phyloP scores from a whole-genome alignment of 2,113 vertebrate species.

The Columbina picui region DNA sequence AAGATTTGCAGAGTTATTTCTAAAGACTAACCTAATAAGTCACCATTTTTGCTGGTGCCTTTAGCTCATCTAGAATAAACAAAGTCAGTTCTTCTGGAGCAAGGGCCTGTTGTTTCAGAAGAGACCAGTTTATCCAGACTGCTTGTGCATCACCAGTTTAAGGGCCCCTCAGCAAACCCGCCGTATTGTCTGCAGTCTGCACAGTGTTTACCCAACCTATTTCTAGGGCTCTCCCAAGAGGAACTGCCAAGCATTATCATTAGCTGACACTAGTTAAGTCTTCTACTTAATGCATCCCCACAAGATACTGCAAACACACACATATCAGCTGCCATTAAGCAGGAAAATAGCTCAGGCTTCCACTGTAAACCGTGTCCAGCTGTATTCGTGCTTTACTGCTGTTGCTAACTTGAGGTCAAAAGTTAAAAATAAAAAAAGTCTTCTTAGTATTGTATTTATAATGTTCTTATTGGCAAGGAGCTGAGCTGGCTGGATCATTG shows the following conservation, averaged over 20 bases:
- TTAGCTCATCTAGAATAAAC: neutral
- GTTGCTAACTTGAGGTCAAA: constrained; percentile 40
- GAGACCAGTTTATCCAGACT: neutral
- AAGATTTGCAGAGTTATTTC: neutral
- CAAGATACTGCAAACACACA: neutral
- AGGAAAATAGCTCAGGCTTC: neutral
- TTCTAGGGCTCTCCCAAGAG: neutral
- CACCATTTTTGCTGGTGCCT: neutral
- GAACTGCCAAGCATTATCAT: constrained; percentile 23
- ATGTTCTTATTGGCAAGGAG: constrained; percentile 31
- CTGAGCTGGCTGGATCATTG: constrained; percentile 10
- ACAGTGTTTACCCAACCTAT: neutral
- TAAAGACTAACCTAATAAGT: neutral
- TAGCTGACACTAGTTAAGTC: constrained; percentile 37
- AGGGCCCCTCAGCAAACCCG: constrained; percentile 33
- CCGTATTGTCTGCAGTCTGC: constrained; percentile 4
- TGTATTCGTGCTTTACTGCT: neutral
- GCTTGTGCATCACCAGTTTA: neutral
- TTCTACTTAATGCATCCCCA: constrained; percentile 21
- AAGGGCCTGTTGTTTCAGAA: neutral
- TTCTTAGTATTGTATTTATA: neutral
- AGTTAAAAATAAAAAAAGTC: neutral
- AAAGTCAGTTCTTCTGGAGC: neutral
- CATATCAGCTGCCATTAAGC: neutral
- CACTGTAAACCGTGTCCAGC: neutral